Conservation (phyloP, 2,113 vertebrate genomes). For the Drymodes brunneopygia region DNA sequence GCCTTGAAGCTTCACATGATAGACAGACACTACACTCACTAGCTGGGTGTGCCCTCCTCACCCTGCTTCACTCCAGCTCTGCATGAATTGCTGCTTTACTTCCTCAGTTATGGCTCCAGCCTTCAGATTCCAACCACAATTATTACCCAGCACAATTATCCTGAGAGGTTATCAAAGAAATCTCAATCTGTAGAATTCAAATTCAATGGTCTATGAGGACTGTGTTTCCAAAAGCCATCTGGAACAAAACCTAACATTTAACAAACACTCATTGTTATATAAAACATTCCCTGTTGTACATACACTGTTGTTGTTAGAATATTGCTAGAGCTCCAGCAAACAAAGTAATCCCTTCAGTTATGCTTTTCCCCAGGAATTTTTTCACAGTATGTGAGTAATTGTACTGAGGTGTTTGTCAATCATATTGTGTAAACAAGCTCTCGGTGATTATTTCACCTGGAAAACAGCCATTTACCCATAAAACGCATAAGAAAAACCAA, state of each 20-base stretch:
- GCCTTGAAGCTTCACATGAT: fast-evolving
- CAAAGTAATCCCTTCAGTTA: slow-evolving; percentile 20
- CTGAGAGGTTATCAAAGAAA: background rate
- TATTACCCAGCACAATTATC: background rate
- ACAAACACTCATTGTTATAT: fast-evolving
- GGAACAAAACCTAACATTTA: background rate
- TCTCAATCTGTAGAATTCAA: background rate
- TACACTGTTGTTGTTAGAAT: background rate
- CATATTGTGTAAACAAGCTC: background rate
- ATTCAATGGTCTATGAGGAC: background rate
- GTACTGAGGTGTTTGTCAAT: background rate
- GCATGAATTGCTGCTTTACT: background rate
- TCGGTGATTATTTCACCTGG: background rate
- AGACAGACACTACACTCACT: fast-evolving
- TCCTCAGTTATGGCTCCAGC: background rate
- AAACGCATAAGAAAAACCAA: background rate
- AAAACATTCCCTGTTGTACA: background rate
- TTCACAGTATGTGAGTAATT: background rate
- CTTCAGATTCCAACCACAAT: background rate
- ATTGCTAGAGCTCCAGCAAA: background rate
- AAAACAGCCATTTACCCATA: background rate
- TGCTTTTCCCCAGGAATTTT: background rate
- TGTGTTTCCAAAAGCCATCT: background rate
- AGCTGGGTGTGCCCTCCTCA: background rate
- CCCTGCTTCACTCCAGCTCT: background rate